phyloP scores from a whole-genome alignment of 2,888 invertebrate species.

The Baccha elongata region DNA sequence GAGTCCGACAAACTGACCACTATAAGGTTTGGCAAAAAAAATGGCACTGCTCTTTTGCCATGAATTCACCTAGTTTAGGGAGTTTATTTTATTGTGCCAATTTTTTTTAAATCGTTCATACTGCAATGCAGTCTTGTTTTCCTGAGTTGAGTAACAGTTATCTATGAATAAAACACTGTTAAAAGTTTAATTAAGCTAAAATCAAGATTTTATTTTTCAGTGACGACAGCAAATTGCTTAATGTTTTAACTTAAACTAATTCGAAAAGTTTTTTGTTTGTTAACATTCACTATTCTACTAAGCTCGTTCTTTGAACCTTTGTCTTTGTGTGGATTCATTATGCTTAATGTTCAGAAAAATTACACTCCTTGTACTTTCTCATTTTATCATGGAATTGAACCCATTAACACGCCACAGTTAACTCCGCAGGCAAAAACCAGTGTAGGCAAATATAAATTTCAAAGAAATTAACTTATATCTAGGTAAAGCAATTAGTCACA shows the following conservation, averaged over 20 bases:
- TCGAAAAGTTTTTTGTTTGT: conserved; percentile 54
- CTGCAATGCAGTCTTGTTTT: too few relatives aligned
- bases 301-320: conserved; percentile 13
- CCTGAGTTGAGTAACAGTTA: too few relatives aligned
- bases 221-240: conserved; percentile 41
- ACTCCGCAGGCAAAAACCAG: conserved; percentile 37
- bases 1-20: too few relatives aligned
- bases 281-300: not conserved
- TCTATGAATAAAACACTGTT: too few relatives aligned
- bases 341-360: conserved; percentile 26
- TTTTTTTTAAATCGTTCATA: too few relatives aligned
- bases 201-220: not conserved
- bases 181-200: not conserved
- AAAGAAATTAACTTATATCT: conserved; percentile 69
- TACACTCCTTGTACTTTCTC: conserved; percentile 5
- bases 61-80: too few relatives aligned
- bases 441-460: conserved; percentile 48
- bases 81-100: too few relatives aligned
- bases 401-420: conserved; percentile 70
- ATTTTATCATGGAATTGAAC: conserved; percentile 53
- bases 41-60: too few relatives aligned
- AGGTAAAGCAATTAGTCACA: conserved; percentile 65
- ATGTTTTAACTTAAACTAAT: conserved; percentile 64
- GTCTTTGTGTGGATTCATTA: conserved; percentile 29
- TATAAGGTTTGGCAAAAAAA: too few relatives aligned